Conservation (phyloP, 64 coral and sea anemone species). For the Pocillopora verrucosa region DNA sequence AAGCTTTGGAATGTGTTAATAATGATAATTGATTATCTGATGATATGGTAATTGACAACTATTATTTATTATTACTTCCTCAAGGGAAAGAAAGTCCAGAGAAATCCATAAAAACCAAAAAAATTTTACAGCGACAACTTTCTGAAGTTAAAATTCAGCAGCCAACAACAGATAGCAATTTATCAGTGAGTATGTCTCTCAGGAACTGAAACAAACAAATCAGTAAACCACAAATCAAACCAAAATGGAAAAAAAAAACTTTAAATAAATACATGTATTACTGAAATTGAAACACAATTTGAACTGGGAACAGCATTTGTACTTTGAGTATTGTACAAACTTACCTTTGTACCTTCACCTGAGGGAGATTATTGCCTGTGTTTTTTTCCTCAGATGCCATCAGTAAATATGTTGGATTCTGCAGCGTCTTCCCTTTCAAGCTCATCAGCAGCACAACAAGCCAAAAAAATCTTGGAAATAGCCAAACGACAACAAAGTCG, state of each 20-base stretch:
- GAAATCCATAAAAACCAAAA: not conserved
- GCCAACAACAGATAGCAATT: not conserved
- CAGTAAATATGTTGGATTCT: not conserved
- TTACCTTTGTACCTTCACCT: not conserved
- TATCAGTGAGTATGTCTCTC: not conserved
- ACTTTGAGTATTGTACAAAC: not conserved
- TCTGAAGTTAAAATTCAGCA: conserved; percentile 1
- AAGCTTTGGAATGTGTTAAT: too few species aligned
- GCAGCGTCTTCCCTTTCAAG: not conserved
- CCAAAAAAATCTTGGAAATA: not conserved
- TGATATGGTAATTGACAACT: too few species aligned
- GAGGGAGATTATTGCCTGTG: not conserved
- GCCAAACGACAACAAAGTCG: not conserved
- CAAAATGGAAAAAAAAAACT: too few species aligned
- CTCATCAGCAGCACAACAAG: conserved; percentile 5
- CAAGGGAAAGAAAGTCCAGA: conserved; percentile 40
- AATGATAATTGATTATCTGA: too few species aligned
- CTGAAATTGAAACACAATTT: too few species aligned
- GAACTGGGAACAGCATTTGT: not conserved
- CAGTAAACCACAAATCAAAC: too few species aligned
- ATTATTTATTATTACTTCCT: too few species aligned
- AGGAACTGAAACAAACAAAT: too few species aligned
- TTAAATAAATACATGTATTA: too few species aligned
- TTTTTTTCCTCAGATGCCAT: not conserved
- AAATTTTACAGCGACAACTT: not conserved